phyloP scores from a whole-genome alignment of 2,888 invertebrate species.

The Tridacna crocea region DNA sequence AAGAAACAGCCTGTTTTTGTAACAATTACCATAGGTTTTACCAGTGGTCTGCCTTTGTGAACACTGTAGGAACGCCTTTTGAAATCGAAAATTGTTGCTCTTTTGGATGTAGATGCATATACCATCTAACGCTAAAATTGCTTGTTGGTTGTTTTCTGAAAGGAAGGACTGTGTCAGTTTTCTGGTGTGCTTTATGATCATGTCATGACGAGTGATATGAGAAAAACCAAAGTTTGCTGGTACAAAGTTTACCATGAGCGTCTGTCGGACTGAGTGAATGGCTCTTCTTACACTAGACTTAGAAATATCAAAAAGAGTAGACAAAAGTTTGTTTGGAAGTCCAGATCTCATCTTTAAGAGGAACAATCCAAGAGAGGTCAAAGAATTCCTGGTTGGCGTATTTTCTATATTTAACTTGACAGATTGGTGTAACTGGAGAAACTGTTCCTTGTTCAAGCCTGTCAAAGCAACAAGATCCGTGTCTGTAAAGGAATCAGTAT shows the following conservation, averaged over 20 bases:
- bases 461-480: slow-evolving; percentile 21
- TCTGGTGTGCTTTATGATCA: slow-evolving; percentile 50
- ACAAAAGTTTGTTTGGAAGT: slow-evolving; percentile 42
- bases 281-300: slow-evolving; percentile 52
- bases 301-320: slow-evolving; percentile 43
- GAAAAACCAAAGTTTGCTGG: slow-evolving; percentile 39
- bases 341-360: slow-evolving; percentile 47
- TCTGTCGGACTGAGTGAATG: slow-evolving; percentile 37
- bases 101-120: slow-evolving; percentile 62
- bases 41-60: slow-evolving; percentile 52
- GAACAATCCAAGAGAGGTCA: slow-evolving; percentile 50
- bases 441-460: slow-evolving; percentile 31
- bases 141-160: slow-evolving; percentile 5
- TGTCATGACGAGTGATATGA: slow-evolving; percentile 30
- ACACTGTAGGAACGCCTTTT: slow-evolving; percentile 43
- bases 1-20: slow-evolving; percentile 55
- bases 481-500: slow-evolving; percentile 37
- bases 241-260: slow-evolving; percentile 34
- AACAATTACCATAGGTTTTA: slow-evolving; percentile 58
- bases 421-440: slow-evolving; percentile 28
- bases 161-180: slow-evolving; percentile 45
- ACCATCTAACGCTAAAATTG: slow-evolving; percentile 56
- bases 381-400: slow-evolving; percentile 33
- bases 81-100: slow-evolving; percentile 49
- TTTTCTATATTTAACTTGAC: slow-evolving; percentile 14